Evolutionary conservation across 1,140 invertebrate genomes (phyloP), one percentile per base, ranked within the genome.

Genomic region (Mesaphorura yosii): DNA sequence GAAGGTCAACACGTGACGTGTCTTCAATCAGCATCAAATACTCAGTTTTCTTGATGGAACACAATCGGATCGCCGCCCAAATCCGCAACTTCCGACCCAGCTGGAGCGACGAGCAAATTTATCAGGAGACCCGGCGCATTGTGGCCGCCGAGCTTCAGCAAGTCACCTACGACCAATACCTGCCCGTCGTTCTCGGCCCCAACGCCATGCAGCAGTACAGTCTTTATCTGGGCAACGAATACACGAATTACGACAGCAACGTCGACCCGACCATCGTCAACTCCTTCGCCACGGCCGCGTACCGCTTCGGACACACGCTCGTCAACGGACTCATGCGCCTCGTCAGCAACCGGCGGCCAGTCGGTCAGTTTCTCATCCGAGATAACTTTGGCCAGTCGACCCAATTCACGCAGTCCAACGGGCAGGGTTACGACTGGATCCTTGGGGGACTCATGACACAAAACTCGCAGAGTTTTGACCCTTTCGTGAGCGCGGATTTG

Each of bases 121-220:
- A 67, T 59, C 74, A 79, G 57, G 76, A 79, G 64, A n/a, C 50
- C 14, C 12, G 47, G 47, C 76, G 87, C 27, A 90, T 97, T 61
- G 78, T 85, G 41, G 86, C 88, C 42, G 91, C 90, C 2, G 78
- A 86, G 66, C 81, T 90, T 44, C 90, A 95, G 68, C 88, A 95
- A 62, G 83, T 96, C 34, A 90, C 88, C 0, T 95, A 82, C 69
- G 91, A 89, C 65, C 89, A 96, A 71, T 97, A 88, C 69, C 69
- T 97, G 45, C 92, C 92, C 12, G 86, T 94, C 64, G 69, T 95
- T 7, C 73, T 95, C 3, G 91, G 91, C 6, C 88, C 88, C 69
- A 84, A 91, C 55, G 80, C 88, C 12, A 91, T 93, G 84, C 76
- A 84, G 64, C 88, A 89, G 67, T 89, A 89, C 66, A 85, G 82